Evolutionary conservation across 2,113 vertebrate genomes (phyloP).

Genomic region (Psittacus erithacus): DNA sequence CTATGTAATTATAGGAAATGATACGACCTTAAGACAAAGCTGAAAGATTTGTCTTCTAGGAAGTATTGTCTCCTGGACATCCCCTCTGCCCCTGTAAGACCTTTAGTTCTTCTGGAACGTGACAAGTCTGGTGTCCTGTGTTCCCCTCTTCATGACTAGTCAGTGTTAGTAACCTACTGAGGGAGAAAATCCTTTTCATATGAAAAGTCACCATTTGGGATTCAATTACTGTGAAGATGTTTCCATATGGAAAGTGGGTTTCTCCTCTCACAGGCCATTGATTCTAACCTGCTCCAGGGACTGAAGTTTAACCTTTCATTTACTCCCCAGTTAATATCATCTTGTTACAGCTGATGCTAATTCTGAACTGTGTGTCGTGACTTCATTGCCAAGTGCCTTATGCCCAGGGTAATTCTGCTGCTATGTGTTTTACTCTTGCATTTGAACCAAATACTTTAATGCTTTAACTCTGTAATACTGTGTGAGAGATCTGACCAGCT

Average conservation of each 20-base stretch:
- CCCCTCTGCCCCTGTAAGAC: too few species aligned
- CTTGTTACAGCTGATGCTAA: not conserved
- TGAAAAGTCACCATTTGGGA: not conserved
- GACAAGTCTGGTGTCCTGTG: not conserved
- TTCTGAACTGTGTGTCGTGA: not conserved
- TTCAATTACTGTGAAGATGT: not conserved
- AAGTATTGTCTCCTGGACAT: not conserved
- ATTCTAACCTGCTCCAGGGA: not conserved
- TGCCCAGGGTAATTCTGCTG: not conserved
- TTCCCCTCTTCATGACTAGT: not conserved
- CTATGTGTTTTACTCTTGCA: not conserved
- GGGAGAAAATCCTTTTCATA: not conserved
- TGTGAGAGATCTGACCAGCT: not conserved
- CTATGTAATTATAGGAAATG: not conserved
- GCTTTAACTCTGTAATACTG: not conserved
- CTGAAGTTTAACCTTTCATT: not conserved
- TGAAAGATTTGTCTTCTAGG: not conserved
- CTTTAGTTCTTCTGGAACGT: not conserved
- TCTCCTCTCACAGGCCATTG: not conserved
- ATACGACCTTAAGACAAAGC: not conserved
- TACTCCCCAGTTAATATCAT: not conserved
- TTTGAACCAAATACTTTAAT: not conserved
- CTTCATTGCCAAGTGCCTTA: constrained; percentile 6
- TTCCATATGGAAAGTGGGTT: not conserved
- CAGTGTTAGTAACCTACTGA: not conserved